Conservation (phyloP, 2,113 vertebrate species). For the Monopterus albus region DNA sequence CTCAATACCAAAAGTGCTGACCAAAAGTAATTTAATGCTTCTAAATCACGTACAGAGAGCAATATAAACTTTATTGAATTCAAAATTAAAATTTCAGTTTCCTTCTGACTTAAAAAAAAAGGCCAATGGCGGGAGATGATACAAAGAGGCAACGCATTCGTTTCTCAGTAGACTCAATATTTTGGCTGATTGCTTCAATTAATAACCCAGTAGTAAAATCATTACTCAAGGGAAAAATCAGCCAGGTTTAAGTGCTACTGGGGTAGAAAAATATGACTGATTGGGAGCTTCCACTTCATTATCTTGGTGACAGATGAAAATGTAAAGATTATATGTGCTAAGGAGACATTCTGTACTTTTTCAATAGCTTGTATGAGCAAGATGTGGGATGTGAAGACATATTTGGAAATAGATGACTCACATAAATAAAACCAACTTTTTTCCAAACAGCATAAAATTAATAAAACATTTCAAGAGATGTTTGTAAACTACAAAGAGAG, state of each 20-base stretch:
- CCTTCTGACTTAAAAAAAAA: constrained; percentile 2
- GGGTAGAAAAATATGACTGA: constrained; percentile 68
- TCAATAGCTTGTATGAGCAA: too few relatives aligned
- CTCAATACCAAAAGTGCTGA: too few relatives aligned
- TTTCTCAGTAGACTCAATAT: constrained; percentile 51
- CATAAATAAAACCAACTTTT: too few relatives aligned
- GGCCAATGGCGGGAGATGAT: background rate
- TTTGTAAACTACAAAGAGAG: background rate
- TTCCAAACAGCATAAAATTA: background rate
- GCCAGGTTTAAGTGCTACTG: constrained; percentile 26
- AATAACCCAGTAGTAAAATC: constrained; percentile 67
- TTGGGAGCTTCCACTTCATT: constrained; percentile 73
- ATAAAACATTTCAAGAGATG: background rate
- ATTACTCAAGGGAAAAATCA: constrained; percentile 70
- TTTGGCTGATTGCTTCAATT: constrained; percentile 75
- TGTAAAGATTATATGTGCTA: constrained; percentile 41
- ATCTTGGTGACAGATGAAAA: constrained; percentile 54
- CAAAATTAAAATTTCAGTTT: too few relatives aligned
- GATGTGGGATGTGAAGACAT: too few relatives aligned
- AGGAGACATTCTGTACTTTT: constrained; percentile 36
- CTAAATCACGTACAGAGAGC: too few relatives aligned
- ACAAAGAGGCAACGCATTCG: constrained; percentile 21
- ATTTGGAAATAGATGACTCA: too few relatives aligned
- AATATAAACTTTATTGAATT: too few relatives aligned
- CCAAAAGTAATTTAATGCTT: too few relatives aligned